A percentile compares a stretch with the other conserved stretches of the same genome.
Evolutionary conservation across 53 echinoderm and acorn worm genomes (phyloP).

Genomic region (Luidia sarsii): DNA sequence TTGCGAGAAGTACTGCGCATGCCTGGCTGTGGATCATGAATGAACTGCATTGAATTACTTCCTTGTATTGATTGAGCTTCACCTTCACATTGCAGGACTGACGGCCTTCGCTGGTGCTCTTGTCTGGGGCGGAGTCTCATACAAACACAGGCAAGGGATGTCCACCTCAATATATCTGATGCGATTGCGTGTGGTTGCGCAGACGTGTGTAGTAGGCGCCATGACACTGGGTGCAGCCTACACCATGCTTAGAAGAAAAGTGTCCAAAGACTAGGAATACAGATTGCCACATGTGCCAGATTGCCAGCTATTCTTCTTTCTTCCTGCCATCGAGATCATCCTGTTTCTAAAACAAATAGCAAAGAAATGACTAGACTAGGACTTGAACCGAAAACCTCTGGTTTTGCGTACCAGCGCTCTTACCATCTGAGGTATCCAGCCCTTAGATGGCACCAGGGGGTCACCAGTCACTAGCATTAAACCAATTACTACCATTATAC

Average conservation of each 20-base stretch:
- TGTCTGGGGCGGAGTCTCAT: slow-evolving; percentile 75
- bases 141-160: slow-evolving; percentile 70
- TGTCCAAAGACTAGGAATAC: too few species aligned
- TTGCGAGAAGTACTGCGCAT: too few species aligned
- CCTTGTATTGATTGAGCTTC: background rate
- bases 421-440: too few species aligned
- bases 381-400: too few species aligned
- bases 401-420: too few species aligned
- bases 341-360: background rate
- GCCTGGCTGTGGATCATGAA: too few species aligned
- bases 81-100: slow-evolving; percentile 77
- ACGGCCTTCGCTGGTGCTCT: slow-evolving; percentile 73
- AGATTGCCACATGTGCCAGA: too few species aligned
- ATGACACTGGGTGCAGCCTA: slow-evolving; percentile 83
- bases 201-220: slow-evolving; percentile 83
- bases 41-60: background rate
- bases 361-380: too few species aligned
- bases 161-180: slow-evolving; percentile 92
- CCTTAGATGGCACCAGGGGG: too few species aligned
- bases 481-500: too few species aligned
- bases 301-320: too few species aligned
- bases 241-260: slow-evolving; percentile 59
- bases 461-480: too few species aligned
- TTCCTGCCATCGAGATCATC: slow-evolving; percentile 4
- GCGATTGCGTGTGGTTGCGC: slow-evolving; percentile 85